Evolutionary conservation across 1,140 invertebrate species (phyloP), one percentile per base, ranked within the genome.

Genomic region (Bicyclus anynana): DNA sequence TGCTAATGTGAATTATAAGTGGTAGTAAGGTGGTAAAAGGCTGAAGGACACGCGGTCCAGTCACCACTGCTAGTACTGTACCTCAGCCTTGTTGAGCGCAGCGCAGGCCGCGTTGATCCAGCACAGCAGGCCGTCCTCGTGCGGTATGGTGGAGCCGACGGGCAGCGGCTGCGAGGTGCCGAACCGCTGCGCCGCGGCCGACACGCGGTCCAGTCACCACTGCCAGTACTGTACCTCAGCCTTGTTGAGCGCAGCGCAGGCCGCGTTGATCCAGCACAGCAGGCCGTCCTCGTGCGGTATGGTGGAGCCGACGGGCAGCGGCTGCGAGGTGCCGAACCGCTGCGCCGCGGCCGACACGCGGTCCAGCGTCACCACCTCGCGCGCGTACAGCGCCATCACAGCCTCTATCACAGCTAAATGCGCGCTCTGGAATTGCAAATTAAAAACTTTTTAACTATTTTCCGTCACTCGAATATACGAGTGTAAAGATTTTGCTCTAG

Each of bases 321-420:
- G 83, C 62, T 70, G 74, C 16, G 60, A 61, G 10, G 81, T 77
- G 48, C 87, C 90, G 82, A 94, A 96, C 58, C 95, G 90, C 70
- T 93, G 91, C 50, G 98, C 94, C 47, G 97, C 96, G 53, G 96
- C 93, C 18, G 94, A 91, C 21, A 98, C 94, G 49, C 96, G 91
- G 68, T 99, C 97, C 29, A 94, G 91, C 14, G 96, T 97, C 59
- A 98, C 94, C 56, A 98, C 95, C 89, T 99, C 97, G 75, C 95
- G 95, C 63, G 97, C 94, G 90, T 98, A 98, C 61, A 99, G 92
- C 70, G 93, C 92, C 97, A 99, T 99, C 80, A 99, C 91, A 66
- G 96, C 96, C 91, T 99, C 97, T 89, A 99, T 98, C 87, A 99
- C 95, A 84, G 96, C 93, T 93, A 99, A 94, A 89, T 99, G 98